Evolutionary conservation across 1,140 invertebrate species (phyloP), one percentile per base, ranked within the genome.

Genomic region (Aphelinus certus): DNA sequence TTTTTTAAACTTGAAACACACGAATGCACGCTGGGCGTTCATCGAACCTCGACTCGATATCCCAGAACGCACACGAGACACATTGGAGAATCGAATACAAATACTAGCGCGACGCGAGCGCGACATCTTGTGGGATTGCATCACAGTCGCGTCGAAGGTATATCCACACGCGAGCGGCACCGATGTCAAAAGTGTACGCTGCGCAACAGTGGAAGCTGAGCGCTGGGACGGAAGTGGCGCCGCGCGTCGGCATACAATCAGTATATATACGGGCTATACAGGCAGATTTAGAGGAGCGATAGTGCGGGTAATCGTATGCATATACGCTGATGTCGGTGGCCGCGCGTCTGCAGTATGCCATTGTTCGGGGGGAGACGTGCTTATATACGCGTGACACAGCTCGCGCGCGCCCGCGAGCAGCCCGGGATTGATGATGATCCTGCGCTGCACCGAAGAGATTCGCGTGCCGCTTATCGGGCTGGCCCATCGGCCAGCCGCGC

Each of bases 391-490:
- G 26, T 26, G 26, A 26, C 26, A 26, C 26, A 26, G 26, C 46
- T 68, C 55, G 42, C 49, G 58, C 58, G 26, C 26, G 26, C 26
- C 26, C 26, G 26, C 26, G 26, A 26, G 26, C 26, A 26, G 26
- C 26, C 26, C 26, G 26, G 26, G 26, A 26, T 26, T 26, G 58
- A 60, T 60, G 42, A 60, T 43, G 42, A 60, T 60, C 58, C 26
- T 43, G n/a, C 45, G 45, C 45, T 43, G 45, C 45, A 60, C 42
- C 26, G 60, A 70, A 42, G 67, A 71, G 70, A 48, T 71, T 56
- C 61, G 70, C 70, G 61, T 71, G 70, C 7, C 53, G 45, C 43
- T 48, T 63, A 71, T 71, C 69, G 43, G 9, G 10, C 3, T 1
- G 6, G 53, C 51, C 53, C 43, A 71, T 71, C 69, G 43, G 53